phyloP scores from a whole-genome alignment of 2,888 invertebrate genomes.

The Synanthedon formicaeformis region DNA sequence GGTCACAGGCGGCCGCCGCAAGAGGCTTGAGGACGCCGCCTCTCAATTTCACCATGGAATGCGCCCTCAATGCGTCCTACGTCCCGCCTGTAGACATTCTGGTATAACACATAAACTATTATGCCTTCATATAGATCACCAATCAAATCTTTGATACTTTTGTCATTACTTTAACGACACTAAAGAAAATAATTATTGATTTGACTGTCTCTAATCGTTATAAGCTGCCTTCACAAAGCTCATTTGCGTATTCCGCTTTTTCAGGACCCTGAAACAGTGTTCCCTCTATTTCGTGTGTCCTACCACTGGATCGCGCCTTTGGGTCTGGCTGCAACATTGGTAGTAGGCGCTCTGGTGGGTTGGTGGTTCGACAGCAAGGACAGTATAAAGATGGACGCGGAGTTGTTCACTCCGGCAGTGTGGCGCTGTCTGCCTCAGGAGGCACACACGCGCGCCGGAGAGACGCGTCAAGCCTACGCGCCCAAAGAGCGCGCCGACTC shows the following conservation, averaged over 20 bases:
- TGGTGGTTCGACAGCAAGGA: conserved; percentile 36
- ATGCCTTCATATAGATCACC: no score
- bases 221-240: neutral
- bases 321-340: conserved; percentile 74
- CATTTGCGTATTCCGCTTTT: conserved; percentile 12
- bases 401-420: conserved; percentile 46
- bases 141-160: no score
- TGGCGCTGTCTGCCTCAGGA: conserved; percentile 40
- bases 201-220: no score
- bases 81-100: conserved; percentile 40
- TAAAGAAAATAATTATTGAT: no score
- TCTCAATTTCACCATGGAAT: conserved; percentile 24
- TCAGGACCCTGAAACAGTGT: conserved; percentile 64
- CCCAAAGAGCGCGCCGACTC: conserved; percentile 10
- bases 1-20: conserved; percentile 75
- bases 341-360: conserved; percentile 76
- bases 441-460: conserved; percentile 30
- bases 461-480: conserved; percentile 18
- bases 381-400: conserved; percentile 37
- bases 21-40: conserved; percentile 68
- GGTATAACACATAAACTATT: conserved; percentile 16
- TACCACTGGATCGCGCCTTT: conserved; percentile 86
- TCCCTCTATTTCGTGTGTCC: conserved; percentile 81
- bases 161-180: no score
- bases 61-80: conserved; percentile 33